Evolutionary conservation across 2,797 vertebrate genomes (phyloP).

Genomic region (Enteromius unitaeniatus): DNA sequence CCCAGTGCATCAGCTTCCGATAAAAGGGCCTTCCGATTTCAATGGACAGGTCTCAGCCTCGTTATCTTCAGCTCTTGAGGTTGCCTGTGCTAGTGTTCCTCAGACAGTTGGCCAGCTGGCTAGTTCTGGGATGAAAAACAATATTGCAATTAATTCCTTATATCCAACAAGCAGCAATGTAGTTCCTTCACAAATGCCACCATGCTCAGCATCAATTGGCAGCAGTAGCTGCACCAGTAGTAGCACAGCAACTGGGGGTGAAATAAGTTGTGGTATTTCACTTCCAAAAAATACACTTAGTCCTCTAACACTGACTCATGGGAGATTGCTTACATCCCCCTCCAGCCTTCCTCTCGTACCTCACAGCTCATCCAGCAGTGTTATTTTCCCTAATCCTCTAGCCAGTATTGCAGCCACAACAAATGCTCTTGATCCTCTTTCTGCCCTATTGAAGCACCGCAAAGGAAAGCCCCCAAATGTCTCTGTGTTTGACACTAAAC

Average conservation of each 20-base stretch:
- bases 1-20: constrained; percentile 86
- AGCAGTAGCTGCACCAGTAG: constrained; percentile 68
- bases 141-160: constrained; percentile 78
- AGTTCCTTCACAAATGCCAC: constrained; percentile 79
- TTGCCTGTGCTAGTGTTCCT: constrained; percentile 81
- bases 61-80: constrained; percentile 81
- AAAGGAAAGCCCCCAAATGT: constrained; percentile 99
- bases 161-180: constrained; percentile 75
- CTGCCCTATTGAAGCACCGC: constrained; percentile 96
- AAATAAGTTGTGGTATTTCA: constrained; percentile 74
- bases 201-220: constrained; percentile 77
- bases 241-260: constrained; percentile 64
- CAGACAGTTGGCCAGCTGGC: constrained; percentile 83
- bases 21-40: constrained; percentile 81
- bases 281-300: constrained; percentile 87
- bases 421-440: constrained; percentile 93
- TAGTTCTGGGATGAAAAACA: constrained; percentile 77
- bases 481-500: constrained; percentile 97
- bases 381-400: constrained; percentile 98
- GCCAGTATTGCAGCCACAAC: constrained; percentile 98
- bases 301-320: constrained; percentile 86
- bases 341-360: constrained; percentile 95
- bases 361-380: constrained; percentile 94
- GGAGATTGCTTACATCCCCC: constrained; percentile 85
- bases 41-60: constrained; percentile 76